Evolutionary conservation across 2,888 invertebrate genomes (phyloP).

Genomic region (Drosophila paranaensis): DNA sequence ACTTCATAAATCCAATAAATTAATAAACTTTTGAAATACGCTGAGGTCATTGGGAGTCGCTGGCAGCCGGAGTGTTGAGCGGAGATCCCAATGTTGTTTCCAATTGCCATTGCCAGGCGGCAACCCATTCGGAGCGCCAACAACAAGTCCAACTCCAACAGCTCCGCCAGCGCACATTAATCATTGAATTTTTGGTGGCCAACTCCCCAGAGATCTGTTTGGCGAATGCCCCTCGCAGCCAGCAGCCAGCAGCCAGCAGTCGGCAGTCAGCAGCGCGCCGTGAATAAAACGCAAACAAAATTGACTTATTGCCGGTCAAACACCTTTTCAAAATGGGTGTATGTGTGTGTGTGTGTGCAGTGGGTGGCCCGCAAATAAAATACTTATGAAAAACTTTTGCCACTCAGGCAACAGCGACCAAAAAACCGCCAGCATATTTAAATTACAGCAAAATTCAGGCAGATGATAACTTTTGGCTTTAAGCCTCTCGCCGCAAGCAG

Average conservation of each 20-base stretch:
- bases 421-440: conserved; percentile 65
- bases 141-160: conserved; percentile 58
- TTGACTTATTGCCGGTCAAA: conserved; percentile 82
- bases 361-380: conserved; percentile 69
- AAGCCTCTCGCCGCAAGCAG: conserved; percentile 39
- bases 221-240: conserved; percentile 23
- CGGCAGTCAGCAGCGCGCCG: conserved; percentile 28
- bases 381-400: conserved; percentile 77
- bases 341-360: conserved; percentile 29
- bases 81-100: conserved; percentile 22
- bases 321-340: conserved; percentile 70
- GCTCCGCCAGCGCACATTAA: conserved; percentile 71
- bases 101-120: conserved; percentile 19
- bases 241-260: not conserved
- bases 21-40: conserved; percentile 80
- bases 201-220: conserved; percentile 67
- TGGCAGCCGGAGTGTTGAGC: conserved; percentile 20
- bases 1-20: conserved; percentile 81
- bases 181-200: conserved; percentile 80
- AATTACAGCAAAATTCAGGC: conserved; percentile 67
- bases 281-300: conserved; percentile 79
- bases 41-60: conserved; percentile 74
- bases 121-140: conserved; percentile 74
- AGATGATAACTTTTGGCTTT: conserved; percentile 67
- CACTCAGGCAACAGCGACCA: conserved; percentile 25